These are phyloP conservation scores for Falco biarmicus DNA, from an alignment of 2,797 vertebrate species.

Conservation along the genomic window DNA sequence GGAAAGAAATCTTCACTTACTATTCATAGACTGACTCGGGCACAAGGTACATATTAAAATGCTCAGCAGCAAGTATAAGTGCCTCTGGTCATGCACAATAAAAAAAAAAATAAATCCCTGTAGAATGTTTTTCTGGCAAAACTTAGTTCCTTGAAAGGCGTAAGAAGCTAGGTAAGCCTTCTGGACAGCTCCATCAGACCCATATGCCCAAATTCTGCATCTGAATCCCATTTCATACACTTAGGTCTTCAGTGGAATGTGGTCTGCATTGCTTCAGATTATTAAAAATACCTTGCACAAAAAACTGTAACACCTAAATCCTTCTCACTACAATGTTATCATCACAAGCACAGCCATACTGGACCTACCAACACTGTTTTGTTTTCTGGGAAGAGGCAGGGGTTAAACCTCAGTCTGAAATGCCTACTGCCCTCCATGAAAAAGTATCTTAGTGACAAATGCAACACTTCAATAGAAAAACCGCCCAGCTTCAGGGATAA, in stretches of 20 bases:
- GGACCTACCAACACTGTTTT: not conserved
- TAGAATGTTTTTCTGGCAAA: not conserved
- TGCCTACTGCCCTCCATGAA: not conserved
- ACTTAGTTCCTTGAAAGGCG: not conserved
- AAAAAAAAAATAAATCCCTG: not conserved
- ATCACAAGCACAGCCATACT: not conserved
- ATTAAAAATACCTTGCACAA: not conserved
- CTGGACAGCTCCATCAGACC: not conserved
- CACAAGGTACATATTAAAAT: not conserved
- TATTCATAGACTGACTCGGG: not conserved
- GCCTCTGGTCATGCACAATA: too few relatives aligned
- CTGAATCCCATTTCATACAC: not conserved
- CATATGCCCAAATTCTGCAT: not conserved
- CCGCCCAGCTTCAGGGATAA: not conserved
- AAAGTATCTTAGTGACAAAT: not conserved
- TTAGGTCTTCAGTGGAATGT: not conserved
- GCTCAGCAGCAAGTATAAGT: not conserved
- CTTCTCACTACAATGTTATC: not conserved
- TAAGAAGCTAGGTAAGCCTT: not conserved
- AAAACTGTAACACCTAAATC: not conserved
- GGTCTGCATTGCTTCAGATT: not conserved
- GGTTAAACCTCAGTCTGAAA: not conserved
- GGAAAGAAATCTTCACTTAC: not conserved
- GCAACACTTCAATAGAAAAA: not conserved
- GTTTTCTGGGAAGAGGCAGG: not conserved